A percentile compares a stretch with the other conserved stretches of the same genome.
These are phyloP conservation scores for Drosophila nebulosa DNA, from an alignment of 1,140 invertebrate genomes.

Conservation along the genomic window DNA sequence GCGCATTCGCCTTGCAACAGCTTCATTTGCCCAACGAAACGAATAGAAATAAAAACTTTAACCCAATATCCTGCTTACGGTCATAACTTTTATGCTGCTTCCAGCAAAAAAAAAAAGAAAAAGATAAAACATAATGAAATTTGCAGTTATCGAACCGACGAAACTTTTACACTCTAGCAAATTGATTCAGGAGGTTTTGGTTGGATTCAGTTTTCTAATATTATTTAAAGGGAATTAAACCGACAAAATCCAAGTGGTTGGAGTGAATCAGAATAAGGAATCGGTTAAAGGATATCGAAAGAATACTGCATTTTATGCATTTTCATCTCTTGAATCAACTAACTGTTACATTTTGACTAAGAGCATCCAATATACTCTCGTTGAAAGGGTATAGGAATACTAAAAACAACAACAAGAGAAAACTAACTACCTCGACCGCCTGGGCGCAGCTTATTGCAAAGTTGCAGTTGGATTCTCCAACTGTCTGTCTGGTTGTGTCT, in stretches of 20 bases:
- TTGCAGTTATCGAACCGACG: neutral
- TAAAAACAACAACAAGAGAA: constrained; percentile 9
- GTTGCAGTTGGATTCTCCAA: constrained; percentile 3
- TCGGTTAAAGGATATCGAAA: too few relatives aligned
- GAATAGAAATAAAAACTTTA: constrained; percentile 54
- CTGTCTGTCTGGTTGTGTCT: neutral
- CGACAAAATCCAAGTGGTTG: too few relatives aligned
- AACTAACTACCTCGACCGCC: constrained; percentile 37
- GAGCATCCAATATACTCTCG: neutral
- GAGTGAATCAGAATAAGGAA: too few relatives aligned
- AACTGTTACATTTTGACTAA: too few relatives aligned
- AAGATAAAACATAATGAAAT: neutral
- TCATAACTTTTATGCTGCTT: constrained; percentile 69
- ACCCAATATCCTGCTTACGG: constrained; percentile 77
- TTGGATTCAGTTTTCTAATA: too few relatives aligned
- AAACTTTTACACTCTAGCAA: neutral
- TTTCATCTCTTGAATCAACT: too few relatives aligned
- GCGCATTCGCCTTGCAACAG: constrained; percentile 48
- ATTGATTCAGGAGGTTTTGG: too few relatives aligned
- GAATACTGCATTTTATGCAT: too few relatives aligned
- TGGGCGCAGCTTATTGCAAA: constrained; percentile 49
- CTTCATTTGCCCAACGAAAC: constrained; percentile 48
- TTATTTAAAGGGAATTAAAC: too few relatives aligned
- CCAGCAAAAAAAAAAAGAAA: constrained; percentile 2
- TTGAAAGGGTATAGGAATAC: neutral